Percentiles rank a stretch among this genome's conserved stretches.
Evolutionary conservation across 2,797 vertebrate genomes (phyloP).

Genomic region (Adrianichthys oophorus): DNA sequence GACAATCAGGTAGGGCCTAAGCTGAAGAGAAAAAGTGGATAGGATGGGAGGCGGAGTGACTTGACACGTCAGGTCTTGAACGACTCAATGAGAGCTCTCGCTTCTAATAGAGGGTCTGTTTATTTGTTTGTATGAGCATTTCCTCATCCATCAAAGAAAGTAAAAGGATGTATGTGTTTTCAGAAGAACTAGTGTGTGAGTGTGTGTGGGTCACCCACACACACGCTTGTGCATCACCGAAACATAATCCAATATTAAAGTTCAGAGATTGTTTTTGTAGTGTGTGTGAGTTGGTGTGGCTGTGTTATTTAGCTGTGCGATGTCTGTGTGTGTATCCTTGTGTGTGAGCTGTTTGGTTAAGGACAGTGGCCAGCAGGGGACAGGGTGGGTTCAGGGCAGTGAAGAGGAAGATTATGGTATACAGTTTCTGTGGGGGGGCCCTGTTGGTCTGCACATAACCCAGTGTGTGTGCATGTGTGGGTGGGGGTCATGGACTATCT

Average conservation of each 20-base stretch:
- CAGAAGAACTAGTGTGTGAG: conserved; percentile 35
- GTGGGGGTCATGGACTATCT: conserved; percentile 69
- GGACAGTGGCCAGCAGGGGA: conserved; percentile 78
- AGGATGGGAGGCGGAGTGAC: conserved; percentile 53
- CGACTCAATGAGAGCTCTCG: conserved; percentile 50
- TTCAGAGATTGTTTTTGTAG: conserved; percentile 62
- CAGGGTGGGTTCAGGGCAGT: conserved; percentile 86
- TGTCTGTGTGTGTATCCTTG: conserved; percentile 26
- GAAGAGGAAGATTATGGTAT: conserved; percentile 78
- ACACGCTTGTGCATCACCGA: conserved; percentile 44
- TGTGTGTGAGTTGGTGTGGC: conserved; percentile 41
- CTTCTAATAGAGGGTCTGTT: conserved; percentile 60
- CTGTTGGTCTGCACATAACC: conserved; percentile 81
- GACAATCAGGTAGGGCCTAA: conserved; percentile 93
- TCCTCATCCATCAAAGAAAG: conserved; percentile 76
- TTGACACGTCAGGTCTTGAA: conserved; percentile 54
- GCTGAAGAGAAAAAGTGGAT: conserved; percentile 56
- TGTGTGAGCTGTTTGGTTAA: conserved; percentile 67
- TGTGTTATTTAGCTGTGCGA: conserved; percentile 17
- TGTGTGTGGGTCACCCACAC: conserved; percentile 20
- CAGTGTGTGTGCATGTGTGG: conserved; percentile 65
- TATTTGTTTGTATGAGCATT: conserved; percentile 74
- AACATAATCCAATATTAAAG: conserved; percentile 69
- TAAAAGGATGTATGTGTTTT: conserved; percentile 77
- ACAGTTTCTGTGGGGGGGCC: conserved; percentile 64